phyloP scores from a whole-genome alignment of 92 coral and sea anemone species.

The Paragorgia papillata region DNA sequence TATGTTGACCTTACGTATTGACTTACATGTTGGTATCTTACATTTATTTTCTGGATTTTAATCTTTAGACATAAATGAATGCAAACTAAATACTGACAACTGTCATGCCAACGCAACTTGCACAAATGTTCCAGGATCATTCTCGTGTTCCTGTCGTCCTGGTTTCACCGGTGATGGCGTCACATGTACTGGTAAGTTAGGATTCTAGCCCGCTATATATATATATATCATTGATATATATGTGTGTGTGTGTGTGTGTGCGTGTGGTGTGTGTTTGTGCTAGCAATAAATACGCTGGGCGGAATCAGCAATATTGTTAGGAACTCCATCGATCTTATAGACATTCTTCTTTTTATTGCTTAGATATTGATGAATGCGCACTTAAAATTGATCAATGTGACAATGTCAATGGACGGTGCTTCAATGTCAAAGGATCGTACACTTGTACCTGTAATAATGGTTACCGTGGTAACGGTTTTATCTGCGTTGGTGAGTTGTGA shows the following conservation, averaged over 20 bases:
- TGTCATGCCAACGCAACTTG: constrained; percentile 21
- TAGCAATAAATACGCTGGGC: too few relatives aligned
- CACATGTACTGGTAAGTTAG: not conserved
- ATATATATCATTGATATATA: too few relatives aligned
- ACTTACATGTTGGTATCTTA: too few relatives aligned
- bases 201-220: too few relatives aligned
- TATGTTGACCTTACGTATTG: too few relatives aligned
- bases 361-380: constrained; percentile 32
- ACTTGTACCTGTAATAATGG: constrained; percentile 18
- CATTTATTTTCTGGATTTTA: too few relatives aligned
- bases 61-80: constrained; percentile 92
- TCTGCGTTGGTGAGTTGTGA: not conserved
- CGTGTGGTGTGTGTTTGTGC: too few relatives aligned
- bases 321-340: not conserved
- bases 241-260: too few relatives aligned
- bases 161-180: constrained; percentile 8
- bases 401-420: not conserved
- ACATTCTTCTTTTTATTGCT: not conserved
- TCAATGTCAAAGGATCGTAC: constrained; percentile 10
- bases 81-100: constrained; percentile 44
- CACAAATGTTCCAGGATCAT: constrained; percentile 20
- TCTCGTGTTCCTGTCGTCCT: constrained; percentile 14
- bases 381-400: constrained; percentile 1
- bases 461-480: constrained; percentile 16
- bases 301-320: too few relatives aligned